Percentiles rank a stretch among this genome's conserved stretches.
Evolutionary conservation across 2,888 invertebrate genomes (phyloP).

Genomic region (Uropetala carovei): DNA sequence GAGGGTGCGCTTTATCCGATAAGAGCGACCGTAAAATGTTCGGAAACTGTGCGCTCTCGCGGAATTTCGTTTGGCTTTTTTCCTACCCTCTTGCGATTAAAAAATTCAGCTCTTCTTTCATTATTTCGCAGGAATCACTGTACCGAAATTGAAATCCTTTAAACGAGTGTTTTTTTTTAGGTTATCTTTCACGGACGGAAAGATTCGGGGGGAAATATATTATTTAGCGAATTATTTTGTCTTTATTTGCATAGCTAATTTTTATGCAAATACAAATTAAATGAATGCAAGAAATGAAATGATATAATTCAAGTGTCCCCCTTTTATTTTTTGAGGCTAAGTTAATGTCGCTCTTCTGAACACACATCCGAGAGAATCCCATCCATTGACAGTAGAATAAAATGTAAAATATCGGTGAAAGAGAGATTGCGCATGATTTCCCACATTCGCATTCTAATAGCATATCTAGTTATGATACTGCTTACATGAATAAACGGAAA

Average conservation of each 20-base stretch:
- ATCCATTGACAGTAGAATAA: too few species aligned
- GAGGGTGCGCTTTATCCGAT: not conserved
- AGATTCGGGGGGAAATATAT: not conserved
- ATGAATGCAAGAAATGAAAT: too few species aligned
- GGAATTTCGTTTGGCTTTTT: not conserved
- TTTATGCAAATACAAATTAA: not conserved
- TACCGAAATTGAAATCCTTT: slow-evolving; percentile 19
- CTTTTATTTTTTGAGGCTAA: too few species aligned
- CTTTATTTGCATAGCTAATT: not conserved
- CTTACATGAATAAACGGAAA: too few species aligned
- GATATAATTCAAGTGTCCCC: too few species aligned
- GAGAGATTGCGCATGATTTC: too few species aligned
- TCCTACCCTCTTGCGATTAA: not conserved
- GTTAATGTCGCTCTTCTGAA: too few species aligned
- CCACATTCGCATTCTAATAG: too few species aligned
- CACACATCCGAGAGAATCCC: too few species aligned
- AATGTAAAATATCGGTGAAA: too few species aligned
- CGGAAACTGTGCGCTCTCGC: not conserved
- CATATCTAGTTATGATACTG: too few species aligned
- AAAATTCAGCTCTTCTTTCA: not conserved
- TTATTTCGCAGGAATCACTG: not conserved
- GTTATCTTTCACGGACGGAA: not conserved
- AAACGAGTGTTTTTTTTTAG: slow-evolving; percentile 14
- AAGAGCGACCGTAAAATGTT: not conserved
- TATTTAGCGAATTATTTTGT: not conserved